Percentiles rank a stretch among this genome's conserved stretches.
phyloP scores from a whole-genome alignment of 2,113 vertebrate genomes.

The Toxostoma redivivum region DNA sequence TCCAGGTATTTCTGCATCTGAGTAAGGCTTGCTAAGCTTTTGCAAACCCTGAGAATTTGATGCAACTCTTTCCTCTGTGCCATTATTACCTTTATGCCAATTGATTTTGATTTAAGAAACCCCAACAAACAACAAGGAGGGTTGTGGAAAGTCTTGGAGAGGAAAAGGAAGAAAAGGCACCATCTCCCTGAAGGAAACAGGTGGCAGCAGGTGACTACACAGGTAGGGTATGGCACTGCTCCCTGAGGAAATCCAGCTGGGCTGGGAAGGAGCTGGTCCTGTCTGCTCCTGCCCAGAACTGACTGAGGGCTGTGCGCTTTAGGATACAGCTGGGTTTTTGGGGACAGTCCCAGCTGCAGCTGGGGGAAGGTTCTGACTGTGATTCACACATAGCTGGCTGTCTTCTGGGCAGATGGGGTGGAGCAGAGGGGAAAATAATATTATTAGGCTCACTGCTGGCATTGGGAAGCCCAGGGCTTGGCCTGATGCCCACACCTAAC shows the following conservation, averaged over 20 bases:
- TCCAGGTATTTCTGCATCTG: neutral
- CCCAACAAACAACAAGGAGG: rapidly evolving
- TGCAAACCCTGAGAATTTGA: neutral
- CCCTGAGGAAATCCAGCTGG: neutral
- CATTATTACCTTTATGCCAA: neutral
- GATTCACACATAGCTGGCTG: neutral
- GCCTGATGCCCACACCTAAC: neutral
- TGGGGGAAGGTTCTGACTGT: neutral
- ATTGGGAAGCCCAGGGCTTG: neutral
- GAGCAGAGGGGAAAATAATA: neutral
- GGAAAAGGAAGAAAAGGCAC: neutral
- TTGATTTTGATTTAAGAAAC: rapidly evolving
- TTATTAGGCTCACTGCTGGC: neutral
- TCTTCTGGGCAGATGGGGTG: neutral
- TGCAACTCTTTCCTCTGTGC: neutral
- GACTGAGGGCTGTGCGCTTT: neutral
- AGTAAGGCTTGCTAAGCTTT: neutral
- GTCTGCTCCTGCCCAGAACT: neutral
- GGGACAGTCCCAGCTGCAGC: neutral
- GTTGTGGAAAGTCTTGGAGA: neutral
- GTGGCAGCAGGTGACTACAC: neutral
- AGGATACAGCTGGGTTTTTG: neutral
- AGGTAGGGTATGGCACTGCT: neutral
- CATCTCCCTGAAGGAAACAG: neutral
- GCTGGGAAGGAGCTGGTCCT: neutral